Evolutionary conservation across 2,797 vertebrate species (phyloP).

Genomic region (Sebastes miniatus): DNA sequence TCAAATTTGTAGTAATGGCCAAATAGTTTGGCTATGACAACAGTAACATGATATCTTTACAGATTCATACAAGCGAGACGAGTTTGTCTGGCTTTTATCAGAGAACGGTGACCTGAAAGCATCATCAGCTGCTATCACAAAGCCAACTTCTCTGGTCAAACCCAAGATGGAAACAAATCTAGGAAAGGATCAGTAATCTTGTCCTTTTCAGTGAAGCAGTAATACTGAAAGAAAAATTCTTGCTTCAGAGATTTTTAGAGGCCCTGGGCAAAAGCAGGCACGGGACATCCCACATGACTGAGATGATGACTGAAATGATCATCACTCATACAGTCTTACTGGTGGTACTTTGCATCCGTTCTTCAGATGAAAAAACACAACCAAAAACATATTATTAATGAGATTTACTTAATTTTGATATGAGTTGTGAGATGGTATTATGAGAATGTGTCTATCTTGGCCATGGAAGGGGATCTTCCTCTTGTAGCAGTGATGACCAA

Average conservation of each 20-base stretch:
- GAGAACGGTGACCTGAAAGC: not conserved
- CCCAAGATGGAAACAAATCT: not conserved
- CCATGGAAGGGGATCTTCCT: not conserved
- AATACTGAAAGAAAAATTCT: not conserved
- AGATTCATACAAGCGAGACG: not conserved
- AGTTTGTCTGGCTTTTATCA: not conserved
- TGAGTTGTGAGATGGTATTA: not conserved
- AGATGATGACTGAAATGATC: not conserved
- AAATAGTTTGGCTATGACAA: not conserved
- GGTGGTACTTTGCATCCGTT: not conserved
- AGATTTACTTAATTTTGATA: not conserved
- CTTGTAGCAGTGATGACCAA: not conserved
- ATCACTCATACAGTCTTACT: not conserved
- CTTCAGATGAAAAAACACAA: not conserved
- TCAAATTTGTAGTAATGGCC: not conserved
- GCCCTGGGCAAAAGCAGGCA: constrained; percentile 6
- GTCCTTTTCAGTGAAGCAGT: not conserved
- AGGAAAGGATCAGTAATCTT: not conserved
- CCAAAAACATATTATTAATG: not conserved
- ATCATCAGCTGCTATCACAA: not conserved
- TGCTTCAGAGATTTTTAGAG: not conserved
- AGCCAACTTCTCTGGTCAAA: not conserved
- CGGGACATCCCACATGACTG: constrained; percentile 27
- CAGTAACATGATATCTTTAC: not conserved
- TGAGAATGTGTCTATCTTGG: not conserved